phyloP scores from a whole-genome alignment of 37 sponge, comb jelly and placozoan species.

The Aphrocallistes beatrix region DNA sequence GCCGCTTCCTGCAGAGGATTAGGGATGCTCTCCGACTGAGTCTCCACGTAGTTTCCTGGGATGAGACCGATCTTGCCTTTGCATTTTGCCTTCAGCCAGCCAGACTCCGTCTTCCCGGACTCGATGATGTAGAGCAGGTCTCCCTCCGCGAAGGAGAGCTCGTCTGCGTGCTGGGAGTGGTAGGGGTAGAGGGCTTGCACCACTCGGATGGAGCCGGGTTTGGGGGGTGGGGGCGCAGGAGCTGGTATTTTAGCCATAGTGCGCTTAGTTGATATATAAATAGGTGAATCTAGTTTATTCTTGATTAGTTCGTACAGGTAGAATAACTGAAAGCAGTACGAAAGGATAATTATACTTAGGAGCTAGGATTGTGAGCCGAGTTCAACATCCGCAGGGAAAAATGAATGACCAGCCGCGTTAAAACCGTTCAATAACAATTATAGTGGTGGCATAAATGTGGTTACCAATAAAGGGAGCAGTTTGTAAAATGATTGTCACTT shows the following conservation, averaged over 20 bases:
- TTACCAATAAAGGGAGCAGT: too few species aligned
- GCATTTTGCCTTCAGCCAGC: conserved; percentile 77
- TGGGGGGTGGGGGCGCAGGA: conserved; percentile 8
- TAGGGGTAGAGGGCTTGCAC: conserved; percentile 68
- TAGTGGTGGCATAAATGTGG: too few species aligned
- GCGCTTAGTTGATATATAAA: too few species aligned
- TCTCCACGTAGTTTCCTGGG: conserved; percentile 86
- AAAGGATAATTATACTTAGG: too few species aligned
- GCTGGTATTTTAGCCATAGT: not conserved
- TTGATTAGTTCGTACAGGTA: too few species aligned
- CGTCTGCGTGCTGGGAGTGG: conserved; percentile 74
- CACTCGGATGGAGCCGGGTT: conserved; percentile 63
- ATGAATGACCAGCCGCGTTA: too few species aligned
- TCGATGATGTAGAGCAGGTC: conserved; percentile 79
- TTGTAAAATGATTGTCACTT: too few species aligned
- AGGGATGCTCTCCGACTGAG: conserved; percentile 66
- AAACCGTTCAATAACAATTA: too few species aligned
- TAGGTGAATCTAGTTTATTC: too few species aligned
- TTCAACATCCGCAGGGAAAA: too few species aligned
- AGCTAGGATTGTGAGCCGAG: too few species aligned
- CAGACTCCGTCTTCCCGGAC: conserved; percentile 55
- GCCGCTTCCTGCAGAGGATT: conserved; percentile 96
- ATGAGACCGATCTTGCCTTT: conserved; percentile 66
- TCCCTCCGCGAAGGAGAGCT: conserved; percentile 86
- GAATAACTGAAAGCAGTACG: too few species aligned